These are phyloP conservation scores for Drosophila subobscura DNA, from an alignment of 1,140 invertebrate species.

Conservation along the genomic window DNA sequence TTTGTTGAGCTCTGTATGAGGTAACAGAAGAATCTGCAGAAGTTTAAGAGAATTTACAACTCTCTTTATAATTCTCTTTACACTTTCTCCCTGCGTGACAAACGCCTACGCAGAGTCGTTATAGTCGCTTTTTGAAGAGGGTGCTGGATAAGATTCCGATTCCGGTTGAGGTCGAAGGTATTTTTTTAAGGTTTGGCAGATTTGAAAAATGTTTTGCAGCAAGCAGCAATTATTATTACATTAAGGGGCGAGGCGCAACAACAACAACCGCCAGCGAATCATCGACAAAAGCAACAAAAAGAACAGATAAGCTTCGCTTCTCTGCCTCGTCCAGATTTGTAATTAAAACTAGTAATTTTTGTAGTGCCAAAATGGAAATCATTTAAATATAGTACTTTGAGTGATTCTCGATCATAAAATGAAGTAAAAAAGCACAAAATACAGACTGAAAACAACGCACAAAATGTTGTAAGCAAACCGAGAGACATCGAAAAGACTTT, in stretches of 20 bases:
- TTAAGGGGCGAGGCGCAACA: conserved; percentile 1
- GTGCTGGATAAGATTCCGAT: conserved; percentile 27
- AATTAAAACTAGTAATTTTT: conserved; percentile 18
- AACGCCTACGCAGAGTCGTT: too few species aligned
- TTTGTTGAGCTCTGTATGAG: too few species aligned
- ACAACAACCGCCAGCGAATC: conserved; percentile 19
- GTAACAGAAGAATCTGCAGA: too few species aligned
- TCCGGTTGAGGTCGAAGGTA: conserved; percentile 12
- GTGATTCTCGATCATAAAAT: conserved; percentile 16
- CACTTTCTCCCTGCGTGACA: too few species aligned
- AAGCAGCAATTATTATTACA: too few species aligned
- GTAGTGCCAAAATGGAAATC: conserved; percentile 74
- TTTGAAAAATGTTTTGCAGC: conserved; percentile 46
- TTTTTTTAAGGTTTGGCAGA: conserved; percentile 31
- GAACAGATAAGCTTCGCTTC: conserved; percentile 16
- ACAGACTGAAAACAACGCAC: conserved; percentile 38
- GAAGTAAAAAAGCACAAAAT: conserved; percentile 29
- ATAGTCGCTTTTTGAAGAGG: too few species aligned
- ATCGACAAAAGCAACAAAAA: neutral
- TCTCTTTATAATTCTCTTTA: too few species aligned
- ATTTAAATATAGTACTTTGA: conserved; percentile 51
- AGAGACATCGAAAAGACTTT: conserved; percentile 12
- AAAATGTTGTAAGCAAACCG: conserved; percentile 67
- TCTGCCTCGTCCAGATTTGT: neutral
- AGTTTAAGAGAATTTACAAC: too few species aligned